Base-by-base conservation (phyloP, 2,113 vertebrate species). In the Malurus melanocephalus region DNA sequence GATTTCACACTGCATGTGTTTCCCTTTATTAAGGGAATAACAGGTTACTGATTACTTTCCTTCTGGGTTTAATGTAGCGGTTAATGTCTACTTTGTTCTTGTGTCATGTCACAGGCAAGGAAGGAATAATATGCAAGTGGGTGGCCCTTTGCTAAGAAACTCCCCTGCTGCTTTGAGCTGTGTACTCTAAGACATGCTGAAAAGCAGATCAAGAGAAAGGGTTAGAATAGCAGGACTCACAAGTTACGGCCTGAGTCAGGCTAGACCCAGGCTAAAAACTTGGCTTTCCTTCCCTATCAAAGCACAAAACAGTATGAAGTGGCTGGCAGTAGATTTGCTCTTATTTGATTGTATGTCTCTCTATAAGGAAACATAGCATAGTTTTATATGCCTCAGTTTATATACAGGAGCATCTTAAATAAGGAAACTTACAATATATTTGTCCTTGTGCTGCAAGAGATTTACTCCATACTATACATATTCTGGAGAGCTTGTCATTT, bases 81-180 rank as follows among this genome's bases (percentile, higher is more conserved):
- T 98, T 99, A 99, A 99, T 99, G 98, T 99, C 98, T 98, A 99
- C 99, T 99, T 99, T 99, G 99, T 99, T 98, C 98, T 98, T 98
- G 97, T 99, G 99, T 99, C 98, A 99, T 99, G 99, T 98, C 98
- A 98, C 97, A 98, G 98, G 98, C 98, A 97, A 98, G 98, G 95
- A 93, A 97, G 97, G 96, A 97, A 98, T 98, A 99, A 99, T 99
- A 98, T 98, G 98, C 97, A 98, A 98, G 98, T 99, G 99, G 99
- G 99, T 99, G 99, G 99, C 98, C 99, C 98, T 98, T 97, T 98
- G 98, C 97, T 98, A 98, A 98, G 98, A 97, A 97, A 98, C 97
- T 97, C 96, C 97, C 97, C 98, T 95, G 98, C 98, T 97, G 98
- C 96, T 98, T 97, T 96, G 97, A 97, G 98, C 97, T 98, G 97